Conservation (phyloP, 2,888 invertebrate species). For the Eupithecia subumbrata region DNA sequence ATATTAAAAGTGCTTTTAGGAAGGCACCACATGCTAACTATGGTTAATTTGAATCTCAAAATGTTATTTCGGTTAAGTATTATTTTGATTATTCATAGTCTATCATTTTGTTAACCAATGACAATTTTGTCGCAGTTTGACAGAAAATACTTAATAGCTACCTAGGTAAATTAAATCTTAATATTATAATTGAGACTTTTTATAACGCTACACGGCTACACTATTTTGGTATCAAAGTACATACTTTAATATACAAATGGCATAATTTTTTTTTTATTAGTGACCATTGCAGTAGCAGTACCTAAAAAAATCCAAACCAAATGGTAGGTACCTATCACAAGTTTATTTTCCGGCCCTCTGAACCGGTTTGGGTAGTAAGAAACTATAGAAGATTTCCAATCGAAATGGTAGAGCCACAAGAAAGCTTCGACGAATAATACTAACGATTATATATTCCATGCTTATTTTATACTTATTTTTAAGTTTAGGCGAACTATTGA, state of each 20-base stretch:
- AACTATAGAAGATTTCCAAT: background rate
- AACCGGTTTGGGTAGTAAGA: background rate
- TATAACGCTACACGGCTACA: background rate
- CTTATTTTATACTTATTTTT: background rate
- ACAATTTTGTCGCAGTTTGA: background rate
- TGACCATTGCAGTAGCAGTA: background rate
- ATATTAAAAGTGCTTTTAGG: background rate
- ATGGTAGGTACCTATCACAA: background rate
- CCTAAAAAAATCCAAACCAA: background rate
- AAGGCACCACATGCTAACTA: background rate
- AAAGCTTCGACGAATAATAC: background rate
- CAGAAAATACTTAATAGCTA: background rate
- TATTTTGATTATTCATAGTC: background rate
- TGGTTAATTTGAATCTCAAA: background rate
- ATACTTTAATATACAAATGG: background rate
- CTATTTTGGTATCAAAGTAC: background rate
- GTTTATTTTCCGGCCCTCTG: background rate
- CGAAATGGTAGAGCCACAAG: background rate
- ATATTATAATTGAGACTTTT: background rate
- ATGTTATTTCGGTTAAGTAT: background rate
- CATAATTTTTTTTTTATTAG: background rate
- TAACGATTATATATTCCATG: background rate
- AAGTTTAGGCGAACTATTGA: conserved; percentile 3
- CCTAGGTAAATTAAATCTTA: conserved; percentile 3
- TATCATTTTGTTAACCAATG: background rate